Percentiles rank a stretch among this genome's conserved stretches.
Conservation (phyloP, 2,113 vertebrate species). For the Heterotis niloticus region DNA sequence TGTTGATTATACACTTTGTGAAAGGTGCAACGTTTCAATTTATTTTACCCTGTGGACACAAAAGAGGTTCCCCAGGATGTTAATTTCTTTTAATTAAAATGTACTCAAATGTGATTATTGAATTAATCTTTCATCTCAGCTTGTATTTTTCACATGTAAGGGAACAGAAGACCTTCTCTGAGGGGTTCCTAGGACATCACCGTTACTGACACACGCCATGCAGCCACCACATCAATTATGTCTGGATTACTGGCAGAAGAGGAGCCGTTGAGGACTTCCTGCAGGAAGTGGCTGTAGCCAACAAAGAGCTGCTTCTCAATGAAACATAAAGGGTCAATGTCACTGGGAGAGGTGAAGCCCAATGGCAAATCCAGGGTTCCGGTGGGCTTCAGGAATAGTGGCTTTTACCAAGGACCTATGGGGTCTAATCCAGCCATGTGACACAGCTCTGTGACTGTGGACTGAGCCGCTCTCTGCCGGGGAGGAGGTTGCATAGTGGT, state of each 20-base stretch:
- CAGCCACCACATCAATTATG: conserved; percentile 40
- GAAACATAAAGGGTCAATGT: background rate
- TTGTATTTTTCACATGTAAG: too few species aligned
- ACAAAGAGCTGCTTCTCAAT: background rate
- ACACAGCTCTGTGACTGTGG: conserved; percentile 23
- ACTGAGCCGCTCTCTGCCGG: conserved; percentile 41
- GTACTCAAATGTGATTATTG: too few species aligned
- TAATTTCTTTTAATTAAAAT: conserved; percentile 23
- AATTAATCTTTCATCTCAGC: too few species aligned
- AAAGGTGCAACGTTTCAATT: background rate
- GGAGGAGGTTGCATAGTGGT: background rate
- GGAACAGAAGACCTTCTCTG: background rate
- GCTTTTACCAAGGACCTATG: conserved; percentile 25
- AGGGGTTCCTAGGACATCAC: conserved; percentile 20
- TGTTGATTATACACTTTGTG: background rate
- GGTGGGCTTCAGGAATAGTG: conserved; percentile 36
- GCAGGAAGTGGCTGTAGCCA: background rate
- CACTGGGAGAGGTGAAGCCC: background rate
- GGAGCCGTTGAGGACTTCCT: background rate
- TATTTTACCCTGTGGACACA: background rate
- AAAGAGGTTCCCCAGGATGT: conserved; percentile 9
- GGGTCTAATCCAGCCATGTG: conserved; percentile 28
- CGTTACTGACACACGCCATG: conserved; percentile 38
- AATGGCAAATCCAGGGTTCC: conserved; percentile 1
- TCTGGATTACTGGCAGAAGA: conserved; percentile 33